Base-by-base conservation (phyloP, 23 tunicate species). In the Botrylloides violaceus region DNA sequence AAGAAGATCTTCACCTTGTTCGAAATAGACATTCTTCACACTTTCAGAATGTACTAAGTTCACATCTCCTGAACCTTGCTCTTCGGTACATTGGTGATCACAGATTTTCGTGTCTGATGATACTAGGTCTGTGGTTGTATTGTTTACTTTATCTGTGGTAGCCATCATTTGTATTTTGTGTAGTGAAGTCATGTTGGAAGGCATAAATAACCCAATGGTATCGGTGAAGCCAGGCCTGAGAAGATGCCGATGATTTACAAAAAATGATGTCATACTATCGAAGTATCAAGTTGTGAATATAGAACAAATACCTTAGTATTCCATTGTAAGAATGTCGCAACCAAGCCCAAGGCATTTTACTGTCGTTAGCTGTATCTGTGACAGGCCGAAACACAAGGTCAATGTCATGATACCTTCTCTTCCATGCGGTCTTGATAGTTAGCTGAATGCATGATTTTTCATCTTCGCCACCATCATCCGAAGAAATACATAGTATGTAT, bases 181-280 rank as follows among this genome's bases (percentile, higher is more conserved):
- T 28, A 61, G 39, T 3, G 29, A 21, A 2, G 76, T 76, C 5
- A 76, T 31, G 61, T 68, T 66, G 0, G 23, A 7, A 5, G 89
- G 81, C 19, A 61, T 49, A 23, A 76, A 70, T 19, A 83, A 36
- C 22, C 43, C 89, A 26, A 79, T 15, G 38, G 80, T 70, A 43
- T 83, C 89, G 6, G 82, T 77, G 72, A 65, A 83, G 22, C 82
- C 82, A 70, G 77, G 53, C 47, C 89, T 83, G 57, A 1, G 76
- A 70, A 30, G n/a, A n/a, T n/a, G n/a, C n/a, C n/a, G n/a, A n/a
- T n/a, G n/a, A n/a, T n/a, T n/a, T n/a, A n/a, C n/a, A n/a, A n/a
- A n/a, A n/a, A n/a, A n/a, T n/a, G n/a, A n/a, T n/a, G n/a, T n/a
- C n/a, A n/a, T n/a, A n/a, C n/a, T n/a, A n/a, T n/a, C n/a, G n/a